Percentiles rank a stretch among this genome's conserved stretches.
These are phyloP conservation scores for Recurvirostra avosetta DNA, from an alignment of 2,113 vertebrate species.

Conservation along the genomic window DNA sequence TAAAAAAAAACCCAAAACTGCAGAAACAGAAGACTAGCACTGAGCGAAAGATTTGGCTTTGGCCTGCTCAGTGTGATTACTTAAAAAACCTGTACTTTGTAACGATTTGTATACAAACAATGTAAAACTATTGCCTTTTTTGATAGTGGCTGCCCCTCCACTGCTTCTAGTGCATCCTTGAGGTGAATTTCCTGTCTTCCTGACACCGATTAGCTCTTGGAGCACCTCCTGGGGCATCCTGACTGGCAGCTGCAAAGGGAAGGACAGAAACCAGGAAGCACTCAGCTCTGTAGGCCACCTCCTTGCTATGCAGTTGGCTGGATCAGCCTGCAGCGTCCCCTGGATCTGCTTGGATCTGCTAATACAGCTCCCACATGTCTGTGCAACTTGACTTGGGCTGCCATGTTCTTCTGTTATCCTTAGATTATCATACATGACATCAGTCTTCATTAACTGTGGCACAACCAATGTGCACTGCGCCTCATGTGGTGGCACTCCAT, in stretches of 20 bases:
- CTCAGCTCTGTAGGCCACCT: neutral
- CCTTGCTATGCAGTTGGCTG: neutral
- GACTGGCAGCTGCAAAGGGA: neutral
- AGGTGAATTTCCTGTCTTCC: neutral
- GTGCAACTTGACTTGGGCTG: neutral
- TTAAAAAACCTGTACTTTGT: neutral
- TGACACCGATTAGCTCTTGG: neutral
- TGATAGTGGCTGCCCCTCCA: neutral
- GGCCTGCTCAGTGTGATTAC: neutral
- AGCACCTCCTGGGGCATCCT: neutral
- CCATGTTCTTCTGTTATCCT: neutral
- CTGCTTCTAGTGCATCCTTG: neutral
- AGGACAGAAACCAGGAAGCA: neutral
- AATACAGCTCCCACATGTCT: neutral
- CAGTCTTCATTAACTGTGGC: neutral
- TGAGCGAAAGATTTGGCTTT: neutral
- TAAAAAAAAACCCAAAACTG: neutral
- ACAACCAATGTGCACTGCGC: neutral
- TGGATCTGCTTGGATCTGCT: neutral
- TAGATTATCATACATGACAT: neutral
- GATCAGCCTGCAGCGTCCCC: neutral
- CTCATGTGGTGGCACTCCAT: neutral
- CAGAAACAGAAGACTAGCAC: neutral
- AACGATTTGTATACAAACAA: neutral
- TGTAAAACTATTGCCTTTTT: neutral